Conservation (phyloP, 2,113 vertebrate species). For the Rhabdomys dilectus region DNA sequence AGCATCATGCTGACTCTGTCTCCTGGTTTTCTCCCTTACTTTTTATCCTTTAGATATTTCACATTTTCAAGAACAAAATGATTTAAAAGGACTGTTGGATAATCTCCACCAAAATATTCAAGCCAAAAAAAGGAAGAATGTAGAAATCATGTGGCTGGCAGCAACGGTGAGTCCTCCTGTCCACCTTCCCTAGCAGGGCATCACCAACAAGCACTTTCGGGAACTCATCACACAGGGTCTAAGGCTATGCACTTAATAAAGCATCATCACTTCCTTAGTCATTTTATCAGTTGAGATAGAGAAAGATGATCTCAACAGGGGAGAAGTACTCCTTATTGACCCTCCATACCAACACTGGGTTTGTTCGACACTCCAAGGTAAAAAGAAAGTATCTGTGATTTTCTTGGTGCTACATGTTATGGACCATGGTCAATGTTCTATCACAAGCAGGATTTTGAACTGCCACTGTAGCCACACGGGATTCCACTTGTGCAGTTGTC, state of each 20-base stretch:
- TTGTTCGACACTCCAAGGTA: neutral
- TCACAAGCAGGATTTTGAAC: neutral
- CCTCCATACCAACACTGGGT: neutral
- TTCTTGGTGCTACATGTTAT: neutral
- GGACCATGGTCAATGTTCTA: neutral
- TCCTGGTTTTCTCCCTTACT: neutral
- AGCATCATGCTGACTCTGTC: neutral
- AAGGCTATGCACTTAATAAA: neutral
- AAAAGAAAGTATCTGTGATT: neutral
- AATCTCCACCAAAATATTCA: conserved; percentile 97
- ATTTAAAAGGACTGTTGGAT: conserved; percentile 96
- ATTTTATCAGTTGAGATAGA: neutral
- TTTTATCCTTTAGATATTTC: conserved; percentile 90
- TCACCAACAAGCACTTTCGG: no score
- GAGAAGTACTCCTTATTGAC: neutral
- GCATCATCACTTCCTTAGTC: neutral
- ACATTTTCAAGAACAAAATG: conserved; percentile 94
- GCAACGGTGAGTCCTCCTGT: conserved; percentile 90
- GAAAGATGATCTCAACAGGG: neutral
- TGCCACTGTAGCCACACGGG: neutral
- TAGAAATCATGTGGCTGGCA: conserved; percentile 98
- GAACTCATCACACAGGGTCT: rapidly evolving
- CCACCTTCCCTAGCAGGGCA: rapidly evolving
- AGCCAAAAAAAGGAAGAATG: conserved; percentile 97
- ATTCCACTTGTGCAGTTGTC: neutral